A percentile compares a stretch with the other conserved stretches of the same genome.
phyloP scores from a whole-genome alignment of 2,888 invertebrate genomes.

The Malthinus seriepunctatus region DNA sequence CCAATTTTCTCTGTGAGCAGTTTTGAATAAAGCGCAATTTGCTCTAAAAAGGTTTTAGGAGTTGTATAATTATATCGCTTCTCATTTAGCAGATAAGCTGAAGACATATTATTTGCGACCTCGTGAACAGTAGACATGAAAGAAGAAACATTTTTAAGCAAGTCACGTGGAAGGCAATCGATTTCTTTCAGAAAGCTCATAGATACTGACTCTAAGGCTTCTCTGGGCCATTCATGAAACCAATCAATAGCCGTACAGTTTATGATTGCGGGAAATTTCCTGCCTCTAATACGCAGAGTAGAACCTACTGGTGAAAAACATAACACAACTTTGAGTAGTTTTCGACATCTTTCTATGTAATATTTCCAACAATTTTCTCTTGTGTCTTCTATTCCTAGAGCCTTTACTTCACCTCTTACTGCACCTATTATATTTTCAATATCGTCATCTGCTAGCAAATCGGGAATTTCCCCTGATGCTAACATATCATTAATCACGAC shows the following conservation, averaged over 20 bases:
- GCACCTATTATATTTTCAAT: constrained; percentile 81
- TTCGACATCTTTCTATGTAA: constrained; percentile 88
- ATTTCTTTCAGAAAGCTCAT: constrained; percentile 79
- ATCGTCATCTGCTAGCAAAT: constrained; percentile 89
- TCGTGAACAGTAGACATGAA: constrained; percentile 93
- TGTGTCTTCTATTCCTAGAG: constrained; percentile 79
- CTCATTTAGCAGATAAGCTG: constrained; percentile 79
- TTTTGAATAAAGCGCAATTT: constrained; percentile 81
- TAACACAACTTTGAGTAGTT: constrained; percentile 74
- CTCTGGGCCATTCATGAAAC: constrained; percentile 96
- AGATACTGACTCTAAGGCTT: constrained; percentile 89
- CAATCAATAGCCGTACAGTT: constrained; percentile 94
- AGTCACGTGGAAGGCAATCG: constrained; percentile 66
- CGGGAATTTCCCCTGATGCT: constrained; percentile 92
- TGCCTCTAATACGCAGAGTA: constrained; percentile 80
- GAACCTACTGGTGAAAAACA: constrained; percentile 96
- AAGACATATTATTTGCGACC: constrained; percentile 85
- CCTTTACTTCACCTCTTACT: constrained; percentile 78
- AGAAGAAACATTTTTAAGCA: constrained; percentile 70
- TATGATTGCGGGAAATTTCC: constrained; percentile 92
- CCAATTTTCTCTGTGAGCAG: constrained; percentile 68
- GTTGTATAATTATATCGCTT: constrained; percentile 94
- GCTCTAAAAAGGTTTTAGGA: constrained; percentile 93
- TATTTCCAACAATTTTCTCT: constrained; percentile 95
- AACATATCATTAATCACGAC: constrained; percentile 92